Conservation (phyloP, 2,888 invertebrate genomes). For the Apamea crenata region DNA sequence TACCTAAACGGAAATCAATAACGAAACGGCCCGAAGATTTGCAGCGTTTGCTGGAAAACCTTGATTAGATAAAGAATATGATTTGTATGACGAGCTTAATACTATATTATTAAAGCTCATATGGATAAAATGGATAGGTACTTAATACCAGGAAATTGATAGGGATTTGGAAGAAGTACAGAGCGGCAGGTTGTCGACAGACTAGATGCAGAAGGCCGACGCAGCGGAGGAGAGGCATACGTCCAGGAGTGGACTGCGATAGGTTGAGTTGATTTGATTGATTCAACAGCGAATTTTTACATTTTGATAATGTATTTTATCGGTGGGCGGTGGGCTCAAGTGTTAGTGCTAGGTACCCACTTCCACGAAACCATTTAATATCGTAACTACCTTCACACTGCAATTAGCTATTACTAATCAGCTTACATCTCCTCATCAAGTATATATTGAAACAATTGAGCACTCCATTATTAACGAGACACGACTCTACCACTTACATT, state of each 20-base stretch:
- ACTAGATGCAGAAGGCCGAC: too few relatives aligned
- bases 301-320: neutral
- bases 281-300: neutral
- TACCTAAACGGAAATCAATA: too few relatives aligned
- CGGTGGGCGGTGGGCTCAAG: too few relatives aligned
- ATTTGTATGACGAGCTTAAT: neutral
- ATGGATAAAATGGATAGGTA: too few relatives aligned
- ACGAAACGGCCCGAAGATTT: too few relatives aligned
- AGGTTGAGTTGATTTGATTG: too few relatives aligned
- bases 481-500: too few relatives aligned
- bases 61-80: too few relatives aligned
- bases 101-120: neutral
- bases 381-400: neutral
- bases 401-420: neutral
- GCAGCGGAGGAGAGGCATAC: too few relatives aligned
- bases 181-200: neutral
- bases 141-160: too few relatives aligned
- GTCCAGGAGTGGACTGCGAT: too few relatives aligned
- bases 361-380: neutral
- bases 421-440: neutral
- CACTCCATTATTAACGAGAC: neutral
- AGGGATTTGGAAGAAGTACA: neutral
- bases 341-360: too few relatives aligned
- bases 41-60: neutral
- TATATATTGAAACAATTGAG: neutral